These are phyloP conservation scores for Muscicapa comitata DNA, from an alignment of 2,797 vertebrate species.

Conservation along the genomic window DNA sequence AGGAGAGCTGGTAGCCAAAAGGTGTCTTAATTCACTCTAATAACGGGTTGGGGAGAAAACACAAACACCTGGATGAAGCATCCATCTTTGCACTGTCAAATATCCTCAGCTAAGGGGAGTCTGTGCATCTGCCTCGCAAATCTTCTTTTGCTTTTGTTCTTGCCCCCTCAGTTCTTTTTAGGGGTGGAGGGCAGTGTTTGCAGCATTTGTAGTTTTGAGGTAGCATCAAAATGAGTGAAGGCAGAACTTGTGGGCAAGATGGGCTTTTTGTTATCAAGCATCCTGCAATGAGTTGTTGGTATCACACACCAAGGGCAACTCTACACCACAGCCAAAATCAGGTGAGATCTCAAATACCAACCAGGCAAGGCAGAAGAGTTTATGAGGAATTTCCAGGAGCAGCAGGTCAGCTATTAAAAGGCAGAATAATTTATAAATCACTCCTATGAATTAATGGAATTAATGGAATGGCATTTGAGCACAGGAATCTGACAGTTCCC, in stretches of 20 bases:
- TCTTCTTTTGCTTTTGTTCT: neutral
- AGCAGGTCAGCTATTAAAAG: neutral
- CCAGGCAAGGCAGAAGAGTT: neutral
- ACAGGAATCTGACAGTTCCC: neutral
- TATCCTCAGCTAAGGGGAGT: neutral
- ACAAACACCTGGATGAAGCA: neutral
- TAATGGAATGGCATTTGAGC: neutral
- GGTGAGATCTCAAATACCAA: neutral
- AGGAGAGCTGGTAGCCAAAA: neutral
- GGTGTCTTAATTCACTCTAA: neutral
- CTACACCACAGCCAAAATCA: neutral
- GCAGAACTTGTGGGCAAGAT: neutral
- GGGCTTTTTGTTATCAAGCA: neutral
- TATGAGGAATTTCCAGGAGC: neutral
- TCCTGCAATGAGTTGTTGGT: neutral
- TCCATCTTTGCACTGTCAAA: neutral
- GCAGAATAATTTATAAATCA: neutral
- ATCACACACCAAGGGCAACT: neutral
- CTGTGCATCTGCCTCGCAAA: neutral
- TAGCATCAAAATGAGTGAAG: rapidly evolving
- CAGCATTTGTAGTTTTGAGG: rapidly evolving
- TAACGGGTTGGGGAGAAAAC: neutral
- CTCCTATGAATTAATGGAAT: neutral
- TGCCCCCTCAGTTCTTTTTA: neutral
- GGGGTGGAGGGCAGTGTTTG: neutral